phyloP scores from a whole-genome alignment of 1,140 invertebrate species.

The Andricus grossulariae region DNA sequence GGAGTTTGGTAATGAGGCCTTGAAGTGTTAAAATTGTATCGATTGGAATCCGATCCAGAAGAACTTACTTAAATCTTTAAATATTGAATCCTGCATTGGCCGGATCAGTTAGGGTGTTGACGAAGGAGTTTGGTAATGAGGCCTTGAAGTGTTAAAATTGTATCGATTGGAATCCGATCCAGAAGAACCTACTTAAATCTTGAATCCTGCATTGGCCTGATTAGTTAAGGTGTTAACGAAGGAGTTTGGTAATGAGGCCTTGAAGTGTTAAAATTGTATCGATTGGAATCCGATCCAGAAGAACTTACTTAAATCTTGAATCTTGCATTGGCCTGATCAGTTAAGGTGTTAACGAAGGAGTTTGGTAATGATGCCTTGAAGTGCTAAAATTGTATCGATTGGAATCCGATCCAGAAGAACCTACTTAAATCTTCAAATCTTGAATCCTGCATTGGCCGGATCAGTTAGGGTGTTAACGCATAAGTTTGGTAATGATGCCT shows the following conservation, averaged over 20 bases:
- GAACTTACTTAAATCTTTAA: background rate
- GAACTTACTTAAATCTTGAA: background rate
- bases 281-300: too few species aligned
- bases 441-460: slow-evolving; percentile 18
- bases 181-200: background rate
- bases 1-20: too few species aligned
- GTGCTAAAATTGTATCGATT: too few species aligned
- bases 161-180: too few species aligned
- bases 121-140: slow-evolving; percentile 60
- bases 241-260: too few species aligned
- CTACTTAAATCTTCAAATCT: background rate
- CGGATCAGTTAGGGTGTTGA: slow-evolving; percentile 48
- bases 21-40: too few species aligned
- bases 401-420: too few species aligned
- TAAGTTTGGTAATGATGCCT: too few species aligned
- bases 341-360: slow-evolving; percentile 58
- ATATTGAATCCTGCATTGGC: slow-evolving; percentile 15
- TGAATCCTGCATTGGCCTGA: slow-evolving; percentile 18
- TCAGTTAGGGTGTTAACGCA: slow-evolving; percentile 56
- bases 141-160: too few species aligned
- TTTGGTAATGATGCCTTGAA: slow-evolving; percentile 60
- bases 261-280: too few species aligned
- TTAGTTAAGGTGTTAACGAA: slow-evolving; percentile 56
- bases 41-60: too few species aligned
- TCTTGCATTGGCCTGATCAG: slow-evolving; percentile 17